Evolutionary conservation across 2,797 vertebrate genomes (phyloP).

Genomic region (Arvicola amphibius): DNA sequence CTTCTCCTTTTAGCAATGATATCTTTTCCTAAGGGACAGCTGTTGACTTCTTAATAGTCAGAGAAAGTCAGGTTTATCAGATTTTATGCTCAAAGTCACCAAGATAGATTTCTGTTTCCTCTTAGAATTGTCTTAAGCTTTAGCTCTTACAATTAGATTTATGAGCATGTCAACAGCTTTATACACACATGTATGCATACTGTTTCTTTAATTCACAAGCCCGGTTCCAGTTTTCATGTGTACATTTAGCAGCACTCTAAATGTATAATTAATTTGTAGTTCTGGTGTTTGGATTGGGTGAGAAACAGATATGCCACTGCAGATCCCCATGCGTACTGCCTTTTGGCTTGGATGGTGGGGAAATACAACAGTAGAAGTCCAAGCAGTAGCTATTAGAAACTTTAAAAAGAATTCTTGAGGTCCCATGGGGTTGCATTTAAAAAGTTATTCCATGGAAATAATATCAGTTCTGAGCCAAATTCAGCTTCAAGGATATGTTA

Average conservation of each 20-base stretch:
- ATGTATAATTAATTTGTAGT: not conserved
- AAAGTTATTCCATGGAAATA: slow-evolving; percentile 32
- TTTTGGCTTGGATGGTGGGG: not conserved
- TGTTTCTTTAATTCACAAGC: slow-evolving; percentile 2
- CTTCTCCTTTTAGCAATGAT: not conserved
- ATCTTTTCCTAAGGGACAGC: not conserved
- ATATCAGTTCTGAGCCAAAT: slow-evolving; percentile 2
- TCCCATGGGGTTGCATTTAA: not conserved
- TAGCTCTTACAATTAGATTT: not conserved
- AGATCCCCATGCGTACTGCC: not conserved
- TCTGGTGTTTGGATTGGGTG: not conserved
- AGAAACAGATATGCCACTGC: not conserved
- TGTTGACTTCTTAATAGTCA: not conserved
- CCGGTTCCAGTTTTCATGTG: not conserved
- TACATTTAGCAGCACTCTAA: slow-evolving; percentile 25
- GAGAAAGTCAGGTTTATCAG: slow-evolving; percentile 6
- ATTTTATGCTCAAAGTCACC: not conserved
- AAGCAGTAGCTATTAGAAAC: slow-evolving; percentile 11
- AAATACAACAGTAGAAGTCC: not conserved
- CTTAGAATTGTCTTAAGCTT: not conserved
- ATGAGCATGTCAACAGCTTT: not conserved
- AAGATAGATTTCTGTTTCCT: not conserved
- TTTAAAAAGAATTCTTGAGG: not conserved
- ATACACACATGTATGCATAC: not conserved
- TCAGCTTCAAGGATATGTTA: slow-evolving; percentile 22